Evolutionary conservation across 1,140 invertebrate species (phyloP), one percentile per base, ranked within the genome.

Genomic region (Neuroterus valhalla): DNA sequence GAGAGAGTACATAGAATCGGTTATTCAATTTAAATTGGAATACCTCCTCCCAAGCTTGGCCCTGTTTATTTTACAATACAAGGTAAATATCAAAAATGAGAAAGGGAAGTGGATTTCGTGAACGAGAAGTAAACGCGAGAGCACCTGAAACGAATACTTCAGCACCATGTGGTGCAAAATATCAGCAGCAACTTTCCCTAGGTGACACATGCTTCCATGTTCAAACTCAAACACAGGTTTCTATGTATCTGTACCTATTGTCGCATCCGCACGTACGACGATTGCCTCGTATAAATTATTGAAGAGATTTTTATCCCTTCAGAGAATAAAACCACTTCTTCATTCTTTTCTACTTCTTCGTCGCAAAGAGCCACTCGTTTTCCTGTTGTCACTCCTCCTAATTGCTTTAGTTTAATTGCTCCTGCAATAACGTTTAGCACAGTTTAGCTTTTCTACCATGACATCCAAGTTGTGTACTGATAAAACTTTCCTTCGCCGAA

Each of bases 101-200:
- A 62, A 62, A 62, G 55, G 55, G 31, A 62, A 62, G 31, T 62
- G 48, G 55, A 69, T 69, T 69, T 74, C 69, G 72, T 69, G 55
- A 68, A 68, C 46, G 26, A 74, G 48, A 55, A 74, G 66, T 66
- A 45, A 72, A 31, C 42, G 43, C 45, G 70, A 71, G 38, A 66
- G 55, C 55, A 62, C 55, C 23, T 62, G 55, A 62, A 62, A 62
- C 55, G 55, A 62, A 62, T 62, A 62, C 55, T 62, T 62, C 55
- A 62, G 55, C 23, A 62, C 23, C 55, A 62, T 62, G 21, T 15
- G 55, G 55, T 62, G 55, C 55, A 62, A 62, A 62, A 62, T 62
- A 62, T 62, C 55, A 14, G 23, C 55, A 62, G 55, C 23, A 62
- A 31, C 55, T 62, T 62, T 62, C 55, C 23, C 55, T 31, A 1